phyloP scores from a whole-genome alignment of 2,888 invertebrate species.

The Agonopterix alstromeriana region DNA sequence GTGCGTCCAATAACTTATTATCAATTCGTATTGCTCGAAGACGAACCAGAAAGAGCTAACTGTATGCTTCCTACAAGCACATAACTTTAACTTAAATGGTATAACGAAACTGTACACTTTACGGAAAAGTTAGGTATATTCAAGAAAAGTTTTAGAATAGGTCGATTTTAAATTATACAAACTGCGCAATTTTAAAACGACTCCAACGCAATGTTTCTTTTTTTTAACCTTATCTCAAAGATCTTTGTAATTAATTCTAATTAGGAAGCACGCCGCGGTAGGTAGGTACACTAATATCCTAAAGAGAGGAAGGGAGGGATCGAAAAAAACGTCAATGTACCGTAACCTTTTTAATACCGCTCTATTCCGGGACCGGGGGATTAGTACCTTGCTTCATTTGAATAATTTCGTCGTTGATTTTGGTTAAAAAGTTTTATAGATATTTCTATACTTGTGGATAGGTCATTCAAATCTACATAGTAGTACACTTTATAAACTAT shows the following conservation, averaged over 20 bases:
- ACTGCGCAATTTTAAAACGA: too few relatives aligned
- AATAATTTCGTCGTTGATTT: conserved; percentile 54
- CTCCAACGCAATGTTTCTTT: too few relatives aligned
- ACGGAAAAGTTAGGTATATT: too few relatives aligned
- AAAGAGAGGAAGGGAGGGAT: conserved; percentile 37
- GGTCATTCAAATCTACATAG: neutral
- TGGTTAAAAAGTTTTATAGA: conserved; percentile 23
- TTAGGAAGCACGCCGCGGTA: conserved; percentile 32
- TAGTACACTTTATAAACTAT: too few relatives aligned
- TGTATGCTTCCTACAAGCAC: too few relatives aligned
- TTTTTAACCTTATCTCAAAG: too few relatives aligned
- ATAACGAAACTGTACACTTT: too few relatives aligned
- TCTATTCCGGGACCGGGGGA: conserved; percentile 37
- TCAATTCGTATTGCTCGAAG: neutral
- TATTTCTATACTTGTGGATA: conserved; percentile 7
- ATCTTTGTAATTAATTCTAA: conserved; percentile 53
- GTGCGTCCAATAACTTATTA: conserved; percentile 7
- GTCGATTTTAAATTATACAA: too few relatives aligned
- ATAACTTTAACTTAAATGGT: too few relatives aligned
- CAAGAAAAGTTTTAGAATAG: too few relatives aligned
- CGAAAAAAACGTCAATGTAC: conserved; percentile 52
- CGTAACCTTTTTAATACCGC: conserved; percentile 50
- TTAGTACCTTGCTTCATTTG: conserved; percentile 38
- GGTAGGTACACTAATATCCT: conserved; percentile 28
- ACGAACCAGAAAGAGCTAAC: neutral